Evolutionary conservation across 2,888 invertebrate genomes (phyloP), one percentile per base, ranked within the genome.

Genomic region (Empis stercorea): DNA sequence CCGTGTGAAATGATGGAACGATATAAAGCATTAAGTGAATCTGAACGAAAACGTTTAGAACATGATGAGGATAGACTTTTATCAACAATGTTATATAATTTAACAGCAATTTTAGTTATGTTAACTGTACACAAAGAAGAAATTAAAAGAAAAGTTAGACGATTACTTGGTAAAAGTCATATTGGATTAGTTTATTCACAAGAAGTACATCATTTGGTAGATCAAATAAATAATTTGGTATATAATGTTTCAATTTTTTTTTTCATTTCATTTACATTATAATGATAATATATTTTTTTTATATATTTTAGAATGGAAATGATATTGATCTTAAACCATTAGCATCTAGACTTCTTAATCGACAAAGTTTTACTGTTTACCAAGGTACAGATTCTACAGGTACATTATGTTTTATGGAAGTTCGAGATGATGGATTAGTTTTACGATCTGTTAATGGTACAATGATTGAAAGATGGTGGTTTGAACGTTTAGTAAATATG

Each of bases 1-100:
- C 94, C 96, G 32, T 83, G 87, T 47, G 96, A 96, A 73, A 96
- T 97, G 96, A 95, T 97, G 92, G 96, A 96, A 61, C 80, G 95
- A 56, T 96, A 96, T 71, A 92, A 89, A 63, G 83, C 86, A 46
- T 72, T 96, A 48, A 92, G 93, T 61, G 93, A 93, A 45, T 89
- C 88, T 20, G 92, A 93, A 61, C 75, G 88, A 46, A 96, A 97
- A 68, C 79, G 97, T 5, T 73, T 99, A 38, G 99, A 99, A 61
- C 91, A 96, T 59, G 99, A 99, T 63, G 99, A 99, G 65, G 99
- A 99, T 68, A 78, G 95, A 48, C 71, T 99, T 34, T 71, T 99
- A 44, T 91, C 96, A 4, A 94, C 94, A 2, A 86, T 97, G 72
- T 72, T 99, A 37, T 97, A 96, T 66, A 99, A 99, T 73, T 72